Evolutionary conservation across 2,888 invertebrate genomes (phyloP).

Genomic region (Ochropacha duplaris): DNA sequence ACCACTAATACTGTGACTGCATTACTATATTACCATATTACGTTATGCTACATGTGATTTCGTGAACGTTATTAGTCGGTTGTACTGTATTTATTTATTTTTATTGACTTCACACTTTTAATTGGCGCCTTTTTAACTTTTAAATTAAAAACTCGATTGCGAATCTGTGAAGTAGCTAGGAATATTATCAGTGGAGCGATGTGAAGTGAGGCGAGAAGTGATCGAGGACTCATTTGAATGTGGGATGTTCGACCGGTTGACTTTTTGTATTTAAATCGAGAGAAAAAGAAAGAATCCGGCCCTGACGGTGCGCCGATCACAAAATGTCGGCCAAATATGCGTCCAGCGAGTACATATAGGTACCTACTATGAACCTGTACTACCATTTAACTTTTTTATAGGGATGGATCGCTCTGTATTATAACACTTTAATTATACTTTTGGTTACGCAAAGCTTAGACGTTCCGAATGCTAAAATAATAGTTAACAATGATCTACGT

Average conservation of each 20-base stretch:
- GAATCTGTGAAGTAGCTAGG: conserved; percentile 18
- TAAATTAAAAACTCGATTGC: conserved; percentile 18
- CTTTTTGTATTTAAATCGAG: conserved; percentile 49
- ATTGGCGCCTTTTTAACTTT: conserved; percentile 31
- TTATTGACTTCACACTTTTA: conserved; percentile 45
- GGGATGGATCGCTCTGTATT: background rate
- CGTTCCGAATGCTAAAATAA: background rate
- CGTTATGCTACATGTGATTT: conserved; percentile 42
- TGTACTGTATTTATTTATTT: conserved; percentile 29
- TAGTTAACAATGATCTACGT: background rate
- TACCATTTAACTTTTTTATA: no score
- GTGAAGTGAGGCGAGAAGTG: conserved; percentile 56
- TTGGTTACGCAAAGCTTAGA: background rate
- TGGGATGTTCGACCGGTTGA: conserved; percentile 53
- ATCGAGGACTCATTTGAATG: conserved; percentile 64
- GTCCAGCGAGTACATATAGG: conserved; percentile 33
- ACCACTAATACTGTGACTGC: conserved; percentile 35
- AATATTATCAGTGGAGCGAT: conserved; percentile 23
- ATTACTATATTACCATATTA: conserved; percentile 36
- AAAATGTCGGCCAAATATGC: conserved; percentile 49
- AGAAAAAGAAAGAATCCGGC: conserved; percentile 41
- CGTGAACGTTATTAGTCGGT: conserved; percentile 5
- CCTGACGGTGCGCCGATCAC: conserved; percentile 41
- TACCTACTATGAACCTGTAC: conserved; percentile 12
- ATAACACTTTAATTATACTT: background rate